Conservation (phyloP, 2,888 invertebrate genomes). For the Agriopis leucophaearia region DNA sequence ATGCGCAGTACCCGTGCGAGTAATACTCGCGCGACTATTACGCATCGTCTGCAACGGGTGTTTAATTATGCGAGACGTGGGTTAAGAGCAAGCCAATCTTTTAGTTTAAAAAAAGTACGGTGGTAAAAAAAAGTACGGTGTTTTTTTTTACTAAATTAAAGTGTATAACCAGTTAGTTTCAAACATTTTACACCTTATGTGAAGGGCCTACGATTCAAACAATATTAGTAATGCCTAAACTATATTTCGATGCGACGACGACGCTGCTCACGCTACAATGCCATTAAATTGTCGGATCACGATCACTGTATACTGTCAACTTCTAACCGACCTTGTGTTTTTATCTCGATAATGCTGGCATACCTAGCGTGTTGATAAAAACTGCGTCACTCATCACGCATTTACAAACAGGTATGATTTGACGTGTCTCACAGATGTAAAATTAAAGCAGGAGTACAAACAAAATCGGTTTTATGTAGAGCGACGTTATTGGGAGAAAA, state of each 20-base stretch:
- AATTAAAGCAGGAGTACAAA: not conserved
- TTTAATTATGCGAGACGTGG: no score
- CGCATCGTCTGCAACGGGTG: no score
- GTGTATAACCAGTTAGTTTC: not conserved
- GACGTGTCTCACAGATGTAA: not conserved
- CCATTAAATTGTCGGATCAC: constrained; percentile 27
- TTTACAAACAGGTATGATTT: constrained; percentile 13
- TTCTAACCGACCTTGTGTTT: constrained; percentile 31
- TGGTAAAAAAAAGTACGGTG: no score
- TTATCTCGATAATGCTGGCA: constrained; percentile 27
- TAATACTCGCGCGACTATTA: no score
- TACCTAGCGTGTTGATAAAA: constrained; percentile 27
- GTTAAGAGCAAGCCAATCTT: no score
- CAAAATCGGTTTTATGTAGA: not conserved
- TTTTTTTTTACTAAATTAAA: no score
- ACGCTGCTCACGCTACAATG: not conserved
- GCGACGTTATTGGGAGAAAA: not conserved
- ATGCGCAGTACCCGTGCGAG: no score
- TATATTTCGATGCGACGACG: not conserved
- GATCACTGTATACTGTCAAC: constrained; percentile 22
- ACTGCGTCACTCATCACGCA: constrained; percentile 3
- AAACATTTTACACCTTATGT: not conserved
- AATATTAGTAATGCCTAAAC: not conserved
- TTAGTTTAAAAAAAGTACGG: no score
- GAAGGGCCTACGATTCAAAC: not conserved